phyloP scores from a whole-genome alignment of 2,113 vertebrate genomes.

The Alexandromys fortis region DNA sequence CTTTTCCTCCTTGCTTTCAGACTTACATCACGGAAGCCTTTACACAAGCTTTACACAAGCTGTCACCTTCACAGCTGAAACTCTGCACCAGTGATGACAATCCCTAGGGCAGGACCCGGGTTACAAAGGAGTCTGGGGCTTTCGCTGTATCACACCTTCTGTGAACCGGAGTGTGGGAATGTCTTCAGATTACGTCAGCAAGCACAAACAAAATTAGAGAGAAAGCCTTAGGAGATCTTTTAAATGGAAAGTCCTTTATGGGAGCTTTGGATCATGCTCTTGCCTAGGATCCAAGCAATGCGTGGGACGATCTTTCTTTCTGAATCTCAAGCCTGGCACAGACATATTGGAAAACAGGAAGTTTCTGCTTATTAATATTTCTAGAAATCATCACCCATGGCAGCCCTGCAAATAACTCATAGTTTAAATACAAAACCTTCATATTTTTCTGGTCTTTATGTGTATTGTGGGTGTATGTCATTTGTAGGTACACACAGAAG shows the following conservation, averaged over 20 bases:
- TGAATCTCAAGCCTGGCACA: neutral
- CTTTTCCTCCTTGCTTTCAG: slow-evolving; percentile 22
- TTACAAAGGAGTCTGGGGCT: neutral
- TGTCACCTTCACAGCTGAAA: slow-evolving; percentile 27
- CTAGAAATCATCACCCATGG: neutral
- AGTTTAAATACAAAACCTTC: neutral
- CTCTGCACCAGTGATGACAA: slow-evolving; percentile 39
- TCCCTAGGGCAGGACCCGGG: slow-evolving; percentile 3
- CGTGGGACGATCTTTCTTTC: neutral
- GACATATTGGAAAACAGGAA: neutral
- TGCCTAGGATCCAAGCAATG: neutral
- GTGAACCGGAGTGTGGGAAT: neutral
- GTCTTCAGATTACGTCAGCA: slow-evolving; percentile 18
- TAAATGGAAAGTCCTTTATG: slow-evolving; percentile 9
- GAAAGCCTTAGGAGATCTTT: neutral
- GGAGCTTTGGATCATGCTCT: neutral
- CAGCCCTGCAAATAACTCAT: neutral
- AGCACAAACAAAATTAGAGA: slow-evolving; percentile 1
- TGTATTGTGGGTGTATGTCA: neutral
- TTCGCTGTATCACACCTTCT: neutral
- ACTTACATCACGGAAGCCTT: slow-evolving; percentile 57
- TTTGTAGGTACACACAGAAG: neutral
- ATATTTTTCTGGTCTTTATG: neutral
- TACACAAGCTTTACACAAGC: slow-evolving; percentile 19
- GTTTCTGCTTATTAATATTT: slow-evolving; percentile 18